A percentile compares a stretch with the other conserved stretches of the same genome.
Conservation (phyloP, 1,140 invertebrate genomes). For the Cepaea nemoralis region DNA sequence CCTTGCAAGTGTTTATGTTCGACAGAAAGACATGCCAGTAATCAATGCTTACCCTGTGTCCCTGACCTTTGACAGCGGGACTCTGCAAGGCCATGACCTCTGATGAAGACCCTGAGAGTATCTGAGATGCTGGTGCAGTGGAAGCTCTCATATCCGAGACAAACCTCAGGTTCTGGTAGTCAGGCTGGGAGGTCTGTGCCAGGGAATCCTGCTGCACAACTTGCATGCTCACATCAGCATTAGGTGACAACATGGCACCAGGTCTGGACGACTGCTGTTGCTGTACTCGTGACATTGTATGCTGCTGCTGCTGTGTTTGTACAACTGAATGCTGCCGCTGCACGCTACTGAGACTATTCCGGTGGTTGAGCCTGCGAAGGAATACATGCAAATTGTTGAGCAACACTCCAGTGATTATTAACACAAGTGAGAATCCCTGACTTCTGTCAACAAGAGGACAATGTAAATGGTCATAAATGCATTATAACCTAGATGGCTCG, state of each 20-base stretch:
- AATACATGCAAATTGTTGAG: neutral
- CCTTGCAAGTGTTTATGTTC: too few species aligned
- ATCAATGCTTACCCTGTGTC: neutral
- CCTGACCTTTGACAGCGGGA: conserved; percentile 32
- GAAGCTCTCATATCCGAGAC: conserved; percentile 28
- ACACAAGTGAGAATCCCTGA: too few species aligned
- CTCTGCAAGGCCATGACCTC: conserved; percentile 31
- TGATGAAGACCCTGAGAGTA: conserved; percentile 47
- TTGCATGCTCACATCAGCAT: neutral
- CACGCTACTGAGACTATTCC: conserved; percentile 4
- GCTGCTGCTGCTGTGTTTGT: conserved; percentile 22
- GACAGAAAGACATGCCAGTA: too few species aligned
- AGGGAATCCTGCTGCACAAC: neutral
- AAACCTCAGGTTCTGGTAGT: conserved; percentile 66
- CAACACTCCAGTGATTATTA: too few species aligned
- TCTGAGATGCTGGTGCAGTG: conserved; percentile 49
- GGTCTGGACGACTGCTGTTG: conserved; percentile 36
- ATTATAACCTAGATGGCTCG: too few species aligned
- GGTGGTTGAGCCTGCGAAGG: neutral
- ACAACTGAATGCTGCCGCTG: neutral
- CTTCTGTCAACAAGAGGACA: too few species aligned
- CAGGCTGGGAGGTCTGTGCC: conserved; percentile 51
- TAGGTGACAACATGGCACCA: neutral
- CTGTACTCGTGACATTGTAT: conserved; percentile 14
- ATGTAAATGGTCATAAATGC: too few species aligned